A percentile compares a stretch with the other conserved stretches of the same genome.
These are phyloP conservation scores for Sitta carolinensis DNA, from an alignment of 2,797 vertebrate species.

Conservation along the genomic window DNA sequence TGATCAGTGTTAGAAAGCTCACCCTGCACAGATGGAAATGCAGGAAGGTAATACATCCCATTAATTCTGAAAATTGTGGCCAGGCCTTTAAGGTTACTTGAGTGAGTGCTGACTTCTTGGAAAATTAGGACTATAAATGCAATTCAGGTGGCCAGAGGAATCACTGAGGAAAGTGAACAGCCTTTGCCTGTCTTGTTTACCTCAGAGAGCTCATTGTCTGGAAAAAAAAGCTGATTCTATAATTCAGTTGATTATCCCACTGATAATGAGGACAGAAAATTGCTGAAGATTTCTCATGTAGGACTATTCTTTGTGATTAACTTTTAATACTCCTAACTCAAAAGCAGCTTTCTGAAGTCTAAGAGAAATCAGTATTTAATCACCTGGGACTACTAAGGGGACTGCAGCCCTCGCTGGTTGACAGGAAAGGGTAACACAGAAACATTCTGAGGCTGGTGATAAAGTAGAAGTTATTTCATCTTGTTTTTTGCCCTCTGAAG, in stretches of 20 bases:
- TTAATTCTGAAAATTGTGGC: neutral
- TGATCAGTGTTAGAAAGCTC: neutral
- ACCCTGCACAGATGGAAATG: neutral
- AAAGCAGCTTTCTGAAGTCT: neutral
- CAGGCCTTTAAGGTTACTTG: neutral
- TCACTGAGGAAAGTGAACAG: neutral
- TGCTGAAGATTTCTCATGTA: neutral
- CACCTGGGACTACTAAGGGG: neutral
- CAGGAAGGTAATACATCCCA: neutral
- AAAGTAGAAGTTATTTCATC: conserved; percentile 43
- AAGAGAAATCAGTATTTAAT: conserved; percentile 35
- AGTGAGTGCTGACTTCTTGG: neutral
- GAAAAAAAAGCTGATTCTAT: neutral
- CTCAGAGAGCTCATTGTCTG: neutral
- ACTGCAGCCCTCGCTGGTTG: neutral
- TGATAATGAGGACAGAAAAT: neutral
- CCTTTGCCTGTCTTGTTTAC: neutral
- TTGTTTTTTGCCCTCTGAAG: conserved; percentile 25
- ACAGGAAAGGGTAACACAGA: conserved; percentile 39
- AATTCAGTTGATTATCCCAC: neutral
- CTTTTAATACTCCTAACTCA: neutral
- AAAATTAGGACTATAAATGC: neutral
- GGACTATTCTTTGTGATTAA: neutral
- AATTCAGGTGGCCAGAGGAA: neutral
- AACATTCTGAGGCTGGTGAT: neutral